Conservation (phyloP, 2,797 vertebrate genomes). For the Oophaga sylvatica region DNA sequence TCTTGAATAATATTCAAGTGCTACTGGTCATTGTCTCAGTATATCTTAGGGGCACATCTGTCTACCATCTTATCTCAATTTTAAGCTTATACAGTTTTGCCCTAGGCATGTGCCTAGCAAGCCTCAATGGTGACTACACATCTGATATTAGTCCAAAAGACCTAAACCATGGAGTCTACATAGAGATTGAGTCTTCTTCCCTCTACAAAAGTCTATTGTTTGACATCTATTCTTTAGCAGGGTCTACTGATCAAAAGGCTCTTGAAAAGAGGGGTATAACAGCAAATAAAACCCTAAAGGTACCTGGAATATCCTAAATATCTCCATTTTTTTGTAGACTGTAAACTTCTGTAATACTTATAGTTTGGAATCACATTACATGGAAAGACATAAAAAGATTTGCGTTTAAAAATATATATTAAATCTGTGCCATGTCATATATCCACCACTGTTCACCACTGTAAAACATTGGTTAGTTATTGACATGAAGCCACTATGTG, state of each 20-base stretch:
- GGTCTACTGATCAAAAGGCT: slow-evolving; percentile 17
- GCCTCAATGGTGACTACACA: background rate
- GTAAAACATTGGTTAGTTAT: background rate
- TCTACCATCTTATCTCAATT: slow-evolving; percentile 2
- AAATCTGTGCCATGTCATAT: background rate
- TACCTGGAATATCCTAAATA: background rate
- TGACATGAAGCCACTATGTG: background rate
- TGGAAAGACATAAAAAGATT: background rate
- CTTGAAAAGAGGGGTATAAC: background rate
- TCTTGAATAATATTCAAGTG: background rate
- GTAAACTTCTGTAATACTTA: background rate
- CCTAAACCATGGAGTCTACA: background rate
- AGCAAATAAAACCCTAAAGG: background rate
- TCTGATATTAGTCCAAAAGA: background rate
- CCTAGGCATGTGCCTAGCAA: background rate
- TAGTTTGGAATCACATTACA: background rate
- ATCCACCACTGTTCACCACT: background rate
- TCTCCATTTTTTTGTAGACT: background rate
- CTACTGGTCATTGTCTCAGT: slow-evolving; percentile 2
- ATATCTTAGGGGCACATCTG: slow-evolving; percentile 17
- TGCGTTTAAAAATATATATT: no score
- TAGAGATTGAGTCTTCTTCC: background rate
- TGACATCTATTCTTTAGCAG: background rate
- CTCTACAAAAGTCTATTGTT: background rate
- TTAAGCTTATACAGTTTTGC: slow-evolving; percentile 14